These are phyloP conservation scores for Eumerus sabulonum DNA, from an alignment of 2,888 invertebrate species.

Conservation along the genomic window DNA sequence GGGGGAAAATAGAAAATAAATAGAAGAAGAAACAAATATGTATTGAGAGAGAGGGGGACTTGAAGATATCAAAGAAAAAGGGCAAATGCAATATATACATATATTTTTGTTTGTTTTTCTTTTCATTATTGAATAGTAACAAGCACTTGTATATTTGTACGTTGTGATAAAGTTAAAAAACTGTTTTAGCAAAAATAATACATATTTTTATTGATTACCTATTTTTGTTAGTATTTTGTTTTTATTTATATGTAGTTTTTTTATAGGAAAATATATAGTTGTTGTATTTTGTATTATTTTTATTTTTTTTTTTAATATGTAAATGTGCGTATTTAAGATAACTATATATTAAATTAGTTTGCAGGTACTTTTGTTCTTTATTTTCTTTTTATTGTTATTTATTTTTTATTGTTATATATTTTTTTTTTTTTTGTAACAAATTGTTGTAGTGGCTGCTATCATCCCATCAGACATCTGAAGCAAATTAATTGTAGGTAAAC, in stretches of 20 bases:
- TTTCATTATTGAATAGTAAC: constrained; percentile 12
- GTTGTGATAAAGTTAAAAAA: constrained; percentile 57
- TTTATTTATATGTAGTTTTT: constrained; percentile 25
- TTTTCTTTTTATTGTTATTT: too few species aligned
- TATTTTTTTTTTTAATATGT: constrained; percentile 63
- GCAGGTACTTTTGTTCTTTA: constrained; percentile 79
- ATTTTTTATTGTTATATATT: constrained; percentile 25
- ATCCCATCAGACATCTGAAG: too few species aligned
- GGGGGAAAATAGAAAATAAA: neutral
- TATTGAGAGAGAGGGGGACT: neutral
- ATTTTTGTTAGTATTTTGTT: constrained; percentile 12
- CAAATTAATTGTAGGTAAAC: too few species aligned
- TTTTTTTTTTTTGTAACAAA: constrained; percentile 42
- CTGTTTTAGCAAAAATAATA: constrained; percentile 66
- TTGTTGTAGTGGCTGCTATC: too few species aligned
- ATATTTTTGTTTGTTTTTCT: neutral
- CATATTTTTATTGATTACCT: constrained; percentile 17
- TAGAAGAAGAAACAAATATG: constrained; percentile 3
- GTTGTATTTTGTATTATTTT: constrained; percentile 33
- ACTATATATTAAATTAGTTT: constrained; percentile 71
- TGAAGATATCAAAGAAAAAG: neutral
- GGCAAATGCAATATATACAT: neutral
- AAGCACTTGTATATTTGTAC: constrained; percentile 54
- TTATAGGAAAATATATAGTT: constrained; percentile 29
- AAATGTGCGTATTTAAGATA: constrained; percentile 49